Base-by-base conservation (phyloP, 2,113 vertebrate genomes). In the Myrmophylax atrothorax region DNA sequence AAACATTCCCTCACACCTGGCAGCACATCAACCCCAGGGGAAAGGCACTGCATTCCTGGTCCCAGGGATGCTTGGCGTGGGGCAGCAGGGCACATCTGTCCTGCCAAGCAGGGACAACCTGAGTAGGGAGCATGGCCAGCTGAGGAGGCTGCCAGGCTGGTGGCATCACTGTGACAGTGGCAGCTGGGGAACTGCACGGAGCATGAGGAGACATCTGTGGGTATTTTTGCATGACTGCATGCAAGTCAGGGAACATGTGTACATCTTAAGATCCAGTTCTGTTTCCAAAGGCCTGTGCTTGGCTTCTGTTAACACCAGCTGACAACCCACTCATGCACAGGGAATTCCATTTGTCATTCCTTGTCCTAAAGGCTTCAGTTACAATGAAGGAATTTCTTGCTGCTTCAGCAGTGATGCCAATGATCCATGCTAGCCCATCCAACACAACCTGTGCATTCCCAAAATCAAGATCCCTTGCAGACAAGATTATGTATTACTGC, bases 271-370 rank as follows among this genome's bases (percentile, higher is more conserved):
- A 91, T 70, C 31, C n/a, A 22, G 46, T 91, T 58, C 84, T 59
- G 28, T 44, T 79, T 73, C 80, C 75, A 69, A 91, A 87, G 47
- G 74, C 70, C 55, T 33, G 2, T 59, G 67, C 73, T n/a, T 74
- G 87, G 87, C 53, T 93, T 63, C 81, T 68, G 17, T n/a, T 89
- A 91, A 93, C 74, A 73, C 55, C 82, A 96, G 52, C 75, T 90
- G 96, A 96, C 79, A 94, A 81, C 20, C 72, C 7, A 31, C 70
- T 67, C 70, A 40, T 18, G 67, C 84, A 77, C 26, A 44, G 63
- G 59, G 79, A 90, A 96, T 93, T 86, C 55, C 44, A 64, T 62
- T 85, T 96, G 91, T 85, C 89, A 81, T 64, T 91, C 93, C 91
- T 76, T 66, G 49, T 70, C 90, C 90, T 93, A 18, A 77, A 70